These are phyloP conservation scores for Sceloporus tristichus DNA, from an alignment of 2,113 vertebrate genomes.

Conservation along the genomic window DNA sequence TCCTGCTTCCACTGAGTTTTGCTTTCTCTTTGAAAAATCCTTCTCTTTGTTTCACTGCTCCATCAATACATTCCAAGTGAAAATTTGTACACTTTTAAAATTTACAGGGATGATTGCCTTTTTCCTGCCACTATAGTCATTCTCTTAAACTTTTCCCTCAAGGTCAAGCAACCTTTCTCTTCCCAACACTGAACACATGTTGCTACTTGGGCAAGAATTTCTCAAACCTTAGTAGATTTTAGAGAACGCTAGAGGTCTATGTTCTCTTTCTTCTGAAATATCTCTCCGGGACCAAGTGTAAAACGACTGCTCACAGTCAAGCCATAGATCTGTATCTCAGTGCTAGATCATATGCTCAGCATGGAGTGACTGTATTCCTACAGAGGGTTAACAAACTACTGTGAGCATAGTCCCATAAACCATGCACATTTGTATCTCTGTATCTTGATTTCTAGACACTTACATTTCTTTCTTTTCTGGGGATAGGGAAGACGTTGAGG, in stretches of 20 bases:
- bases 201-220: neutral
- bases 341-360: neutral
- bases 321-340: neutral
- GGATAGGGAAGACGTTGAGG: too few species aligned
- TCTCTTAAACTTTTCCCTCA: neutral
- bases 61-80: conserved; percentile 4
- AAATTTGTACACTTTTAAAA: neutral
- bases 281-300: neutral
- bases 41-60: conserved; percentile 17
- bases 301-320: neutral
- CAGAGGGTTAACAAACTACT: neutral
- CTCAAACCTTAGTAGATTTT: neutral
- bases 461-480: neutral
- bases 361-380: too few species aligned
- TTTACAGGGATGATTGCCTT: neutral
- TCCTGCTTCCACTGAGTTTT: neutral
- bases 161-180: conserved; percentile 11
- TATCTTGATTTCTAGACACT: too few species aligned
- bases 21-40: neutral
- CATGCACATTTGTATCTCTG: neutral
- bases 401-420: too few species aligned
- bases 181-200: neutral
- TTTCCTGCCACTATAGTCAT: neutral
- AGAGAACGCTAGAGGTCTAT: neutral
- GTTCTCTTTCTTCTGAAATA: too few species aligned